phyloP scores from a whole-genome alignment of 92 coral and sea anemone species.

The Heliopora coerulea region DNA sequence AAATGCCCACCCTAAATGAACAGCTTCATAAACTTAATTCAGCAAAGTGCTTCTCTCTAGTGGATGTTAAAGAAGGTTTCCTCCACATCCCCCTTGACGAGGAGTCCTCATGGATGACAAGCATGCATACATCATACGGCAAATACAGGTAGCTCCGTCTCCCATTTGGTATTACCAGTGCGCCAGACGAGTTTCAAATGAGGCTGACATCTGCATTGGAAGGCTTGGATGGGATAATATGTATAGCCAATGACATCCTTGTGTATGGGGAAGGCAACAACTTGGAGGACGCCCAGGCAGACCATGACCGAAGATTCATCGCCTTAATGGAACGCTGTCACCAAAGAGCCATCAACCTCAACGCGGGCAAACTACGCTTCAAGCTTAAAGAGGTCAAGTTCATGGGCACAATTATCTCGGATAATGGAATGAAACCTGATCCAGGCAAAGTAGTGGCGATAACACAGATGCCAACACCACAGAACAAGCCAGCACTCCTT shows the following conservation, averaged over 20 bases:
- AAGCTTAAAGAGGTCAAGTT: conserved; percentile 53
- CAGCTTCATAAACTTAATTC: conserved; percentile 46
- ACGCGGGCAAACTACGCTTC: conserved; percentile 43
- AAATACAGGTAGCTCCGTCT: conserved; percentile 54
- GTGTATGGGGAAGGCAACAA: conserved; percentile 52
- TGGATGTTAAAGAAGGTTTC: conserved; percentile 6
- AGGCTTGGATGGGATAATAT: conserved; percentile 44
- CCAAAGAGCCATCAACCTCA: conserved; percentile 47
- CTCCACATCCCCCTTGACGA: conserved; percentile 48
- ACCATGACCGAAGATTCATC: conserved; percentile 59
- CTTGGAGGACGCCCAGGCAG: conserved; percentile 48
- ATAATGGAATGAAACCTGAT: conserved; percentile 53
- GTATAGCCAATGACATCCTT: conserved; percentile 56
- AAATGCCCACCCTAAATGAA: conserved; percentile 54
- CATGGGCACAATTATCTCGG: conserved; percentile 55
- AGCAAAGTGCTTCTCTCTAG: conserved; percentile 54
- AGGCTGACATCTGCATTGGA: conserved; percentile 38
- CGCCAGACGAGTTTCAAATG: conserved; percentile 57
- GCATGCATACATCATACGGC: conserved; percentile 57
- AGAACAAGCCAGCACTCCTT: conserved; percentile 55
- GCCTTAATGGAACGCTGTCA: conserved; percentile 60
- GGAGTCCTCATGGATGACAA: conserved; percentile 54
- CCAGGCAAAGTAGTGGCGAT: conserved; percentile 53
- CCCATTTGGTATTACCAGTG: conserved; percentile 58
- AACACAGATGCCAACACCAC: conserved; percentile 58